Evolutionary conservation across 1,140 invertebrate species (phyloP).

Genomic region (Drosophila virilis): DNA sequence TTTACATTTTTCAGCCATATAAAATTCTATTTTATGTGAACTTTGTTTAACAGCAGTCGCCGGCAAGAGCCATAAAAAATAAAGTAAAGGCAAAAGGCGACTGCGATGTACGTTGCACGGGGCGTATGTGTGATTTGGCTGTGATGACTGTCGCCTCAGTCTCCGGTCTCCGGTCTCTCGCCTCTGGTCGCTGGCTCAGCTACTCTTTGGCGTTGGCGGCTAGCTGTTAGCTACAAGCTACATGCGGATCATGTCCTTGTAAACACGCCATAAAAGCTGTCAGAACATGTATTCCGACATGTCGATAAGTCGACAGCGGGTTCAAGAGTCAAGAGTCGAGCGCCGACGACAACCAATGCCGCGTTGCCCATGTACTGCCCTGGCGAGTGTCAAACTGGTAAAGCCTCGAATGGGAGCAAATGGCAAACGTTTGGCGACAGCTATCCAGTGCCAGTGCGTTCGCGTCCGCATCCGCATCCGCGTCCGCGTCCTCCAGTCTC

Average conservation of each 20-base stretch:
- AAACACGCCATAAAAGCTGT: slow-evolving; percentile 82
- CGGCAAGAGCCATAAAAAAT: slow-evolving; percentile 32
- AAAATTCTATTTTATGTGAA: slow-evolving; percentile 78
- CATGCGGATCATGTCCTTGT: slow-evolving; percentile 78
- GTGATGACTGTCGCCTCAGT: slow-evolving; percentile 7
- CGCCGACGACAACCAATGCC: slow-evolving; percentile 2
- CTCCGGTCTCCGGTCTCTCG: too few species aligned
- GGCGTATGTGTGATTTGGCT: slow-evolving; percentile 42
- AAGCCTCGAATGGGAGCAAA: slow-evolving; percentile 33
- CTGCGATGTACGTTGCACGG: slow-evolving; percentile 24
- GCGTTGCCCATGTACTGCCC: slow-evolving; percentile 4
- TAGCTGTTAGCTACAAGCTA: slow-evolving; percentile 50
- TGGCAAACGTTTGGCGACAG: slow-evolving; percentile 34
- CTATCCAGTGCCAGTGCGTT: slow-evolving; percentile 15
- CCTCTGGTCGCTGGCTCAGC: too few species aligned
- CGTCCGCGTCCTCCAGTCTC: slow-evolving; percentile 5
- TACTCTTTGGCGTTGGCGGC: background rate
- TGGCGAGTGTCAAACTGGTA: slow-evolving; percentile 61
- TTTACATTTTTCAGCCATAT: slow-evolving; percentile 77
- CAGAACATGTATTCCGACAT: slow-evolving; percentile 77
- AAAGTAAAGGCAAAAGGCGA: slow-evolving; percentile 1
- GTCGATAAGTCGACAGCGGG: slow-evolving; percentile 73
- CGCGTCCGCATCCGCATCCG: too few species aligned
- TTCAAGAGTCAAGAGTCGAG: slow-evolving; percentile 45
- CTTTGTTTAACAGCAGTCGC: slow-evolving; percentile 59